Conservation (phyloP, 1,140 invertebrate genomes). For the Pseudomyrmex pallidus region DNA sequence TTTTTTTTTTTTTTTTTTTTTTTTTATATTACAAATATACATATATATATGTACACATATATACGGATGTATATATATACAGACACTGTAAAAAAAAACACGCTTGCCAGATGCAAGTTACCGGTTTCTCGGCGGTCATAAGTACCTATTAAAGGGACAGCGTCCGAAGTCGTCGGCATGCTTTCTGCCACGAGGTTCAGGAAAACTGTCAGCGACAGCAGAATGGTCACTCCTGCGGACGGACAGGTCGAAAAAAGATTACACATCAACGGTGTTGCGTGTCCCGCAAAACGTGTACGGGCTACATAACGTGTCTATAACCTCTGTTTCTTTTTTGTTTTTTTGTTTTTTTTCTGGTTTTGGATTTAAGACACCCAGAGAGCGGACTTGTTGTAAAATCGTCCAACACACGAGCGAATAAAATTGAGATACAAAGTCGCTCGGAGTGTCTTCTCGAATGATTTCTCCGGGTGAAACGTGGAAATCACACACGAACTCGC, state of each 20-base stretch:
- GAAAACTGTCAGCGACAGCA: constrained; percentile 99
- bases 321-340: too few relatives aligned
- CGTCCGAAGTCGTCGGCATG: constrained; percentile 96
- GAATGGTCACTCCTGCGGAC: constrained; percentile 96
- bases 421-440: too few relatives aligned
- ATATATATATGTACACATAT: constrained; percentile 34
- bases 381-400: too few relatives aligned
- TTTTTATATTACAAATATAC: too few relatives aligned
- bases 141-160: constrained; percentile 90
- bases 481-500: too few relatives aligned
- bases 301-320: constrained; percentile 17
- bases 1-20: too few relatives aligned
- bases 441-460: too few relatives aligned
- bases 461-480: too few relatives aligned
- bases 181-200: constrained; percentile 97
- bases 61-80: constrained; percentile 68
- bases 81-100: constrained; percentile 65
- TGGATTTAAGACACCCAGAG: too few relatives aligned
- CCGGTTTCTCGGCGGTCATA: constrained; percentile 63
- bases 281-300: neutral
- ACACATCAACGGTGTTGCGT: constrained; percentile 48
- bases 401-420: too few relatives aligned
- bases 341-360: too few relatives aligned
- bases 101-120: constrained; percentile 67
- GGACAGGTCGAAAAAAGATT: constrained; percentile 69